Percentiles rank a stretch among this genome's conserved stretches.
Evolutionary conservation across 2,888 invertebrate genomes (phyloP).

Genomic region (Alsophila aescularia): DNA sequence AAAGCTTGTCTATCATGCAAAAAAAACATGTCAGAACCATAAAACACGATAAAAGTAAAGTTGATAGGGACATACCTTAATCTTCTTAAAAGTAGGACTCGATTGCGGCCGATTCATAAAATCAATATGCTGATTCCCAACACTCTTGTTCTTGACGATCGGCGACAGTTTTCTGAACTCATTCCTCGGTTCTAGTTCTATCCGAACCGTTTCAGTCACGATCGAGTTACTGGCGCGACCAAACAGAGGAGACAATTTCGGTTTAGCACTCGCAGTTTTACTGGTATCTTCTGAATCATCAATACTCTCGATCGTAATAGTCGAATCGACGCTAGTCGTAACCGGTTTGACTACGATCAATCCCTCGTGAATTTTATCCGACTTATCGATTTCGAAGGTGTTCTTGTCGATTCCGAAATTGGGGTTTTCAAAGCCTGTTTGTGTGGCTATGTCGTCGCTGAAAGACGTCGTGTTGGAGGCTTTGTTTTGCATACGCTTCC

Average conservation of each 20-base stretch:
- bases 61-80: conserved; percentile 58
- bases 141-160: conserved; percentile 62
- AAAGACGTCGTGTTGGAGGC: conserved; percentile 68
- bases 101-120: conserved; percentile 75
- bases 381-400: conserved; percentile 35
- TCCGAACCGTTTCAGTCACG: conserved; percentile 57
- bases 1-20: too few species aligned
- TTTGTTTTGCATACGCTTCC: conserved; percentile 66
- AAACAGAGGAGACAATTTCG: conserved; percentile 75
- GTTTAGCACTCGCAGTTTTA: conserved; percentile 53
- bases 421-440: conserved; percentile 79
- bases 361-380: conserved; percentile 47
- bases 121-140: conserved; percentile 64
- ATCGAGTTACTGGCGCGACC: conserved; percentile 63
- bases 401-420: conserved; percentile 61
- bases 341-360: conserved; percentile 75
- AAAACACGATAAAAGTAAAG: neutral
- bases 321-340: conserved; percentile 66
- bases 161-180: conserved; percentile 77
- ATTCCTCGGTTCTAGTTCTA: conserved; percentile 72
- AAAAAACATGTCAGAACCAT: neutral
- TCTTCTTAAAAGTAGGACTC: conserved; percentile 67
- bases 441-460: conserved; percentile 72
- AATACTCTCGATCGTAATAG: conserved; percentile 72
- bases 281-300: conserved; percentile 58